These are phyloP conservation scores for Aulostomus chinensis DNA, from an alignment of 2,797 vertebrate species.

Conservation along the genomic window DNA sequence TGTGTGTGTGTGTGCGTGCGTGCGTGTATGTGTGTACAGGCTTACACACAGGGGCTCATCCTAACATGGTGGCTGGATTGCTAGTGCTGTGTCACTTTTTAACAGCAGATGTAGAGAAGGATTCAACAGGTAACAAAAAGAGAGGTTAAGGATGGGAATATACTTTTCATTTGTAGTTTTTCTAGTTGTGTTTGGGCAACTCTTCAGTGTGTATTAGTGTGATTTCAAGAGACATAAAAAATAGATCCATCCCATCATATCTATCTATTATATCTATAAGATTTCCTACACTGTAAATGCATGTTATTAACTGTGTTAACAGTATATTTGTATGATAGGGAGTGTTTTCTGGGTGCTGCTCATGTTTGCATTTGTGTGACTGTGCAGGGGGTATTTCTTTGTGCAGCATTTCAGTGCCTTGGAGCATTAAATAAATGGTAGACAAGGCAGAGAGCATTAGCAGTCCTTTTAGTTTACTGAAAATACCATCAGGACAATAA, in stretches of 20 bases:
- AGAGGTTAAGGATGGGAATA: conserved; percentile 12
- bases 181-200: too few relatives aligned
- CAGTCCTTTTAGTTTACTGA: conserved; percentile 57
- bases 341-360: conserved; percentile 2
- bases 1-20: not conserved
- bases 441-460: conserved; percentile 67
- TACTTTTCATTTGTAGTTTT: too few relatives aligned
- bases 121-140: conserved; percentile 40
- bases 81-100: conserved; percentile 40
- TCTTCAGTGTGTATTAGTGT: conserved; percentile 9
- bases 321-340: not conserved
- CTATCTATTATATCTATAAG: too few relatives aligned
- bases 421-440: conserved; percentile 65
- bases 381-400: conserved; percentile 42
- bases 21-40: not conserved
- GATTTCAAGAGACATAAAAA: too few relatives aligned
- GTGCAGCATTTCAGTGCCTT: conserved; percentile 44
- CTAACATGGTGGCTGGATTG: too few relatives aligned
- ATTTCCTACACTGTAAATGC: too few relatives aligned
- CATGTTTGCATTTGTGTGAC: conserved; percentile 8
- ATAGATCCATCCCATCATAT: too few relatives aligned
- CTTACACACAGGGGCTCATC: too few relatives aligned
- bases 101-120: conserved; percentile 36
- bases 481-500: conserved; percentile 49
- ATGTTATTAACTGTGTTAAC: too few relatives aligned